Evolutionary conservation across 1,140 invertebrate species (phyloP).

Genomic region (Drosophila pandora): DNA sequence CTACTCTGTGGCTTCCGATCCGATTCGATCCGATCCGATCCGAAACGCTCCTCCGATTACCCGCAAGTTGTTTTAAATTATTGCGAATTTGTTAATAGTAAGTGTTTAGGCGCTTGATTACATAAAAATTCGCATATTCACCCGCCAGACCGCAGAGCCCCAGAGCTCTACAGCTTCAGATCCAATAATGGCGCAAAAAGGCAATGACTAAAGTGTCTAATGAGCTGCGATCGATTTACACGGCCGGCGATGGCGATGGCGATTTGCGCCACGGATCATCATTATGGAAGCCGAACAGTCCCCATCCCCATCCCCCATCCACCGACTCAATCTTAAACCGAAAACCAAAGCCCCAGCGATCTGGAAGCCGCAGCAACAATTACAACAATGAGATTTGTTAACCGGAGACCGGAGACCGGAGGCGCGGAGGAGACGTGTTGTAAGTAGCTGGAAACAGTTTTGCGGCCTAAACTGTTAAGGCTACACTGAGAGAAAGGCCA

Average conservation of each 20-base stretch:
- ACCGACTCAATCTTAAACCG: neutral
- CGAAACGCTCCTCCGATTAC: conserved; percentile 35
- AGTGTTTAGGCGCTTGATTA: conserved; percentile 65
- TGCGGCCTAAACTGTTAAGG: conserved; percentile 57
- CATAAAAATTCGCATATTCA: conserved; percentile 34
- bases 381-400: conserved; percentile 58
- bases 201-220: conserved; percentile 41
- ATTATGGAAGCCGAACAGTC: conserved; percentile 16
- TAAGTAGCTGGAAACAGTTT: conserved; percentile 56
- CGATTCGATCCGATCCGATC: too few relatives aligned
- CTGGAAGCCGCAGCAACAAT: conserved; percentile 55
- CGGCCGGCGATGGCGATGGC: too few relatives aligned
- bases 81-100: conserved; percentile 62
- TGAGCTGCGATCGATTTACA: conserved; percentile 61
- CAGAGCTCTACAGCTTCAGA: neutral
- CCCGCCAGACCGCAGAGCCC: conserved; percentile 17
- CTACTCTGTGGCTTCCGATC: too few relatives aligned
- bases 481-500: conserved; percentile 2
- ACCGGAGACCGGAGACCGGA: neutral
- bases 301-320: neutral
- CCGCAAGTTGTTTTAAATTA: conserved; percentile 45
- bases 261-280: conserved; percentile 33
- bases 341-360: conserved; percentile 17
- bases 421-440: conserved; percentile 23
- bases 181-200: neutral